Base-by-base conservation (phyloP, 2,888 invertebrate genomes). In the Chloroclystis v-ata region DNA sequence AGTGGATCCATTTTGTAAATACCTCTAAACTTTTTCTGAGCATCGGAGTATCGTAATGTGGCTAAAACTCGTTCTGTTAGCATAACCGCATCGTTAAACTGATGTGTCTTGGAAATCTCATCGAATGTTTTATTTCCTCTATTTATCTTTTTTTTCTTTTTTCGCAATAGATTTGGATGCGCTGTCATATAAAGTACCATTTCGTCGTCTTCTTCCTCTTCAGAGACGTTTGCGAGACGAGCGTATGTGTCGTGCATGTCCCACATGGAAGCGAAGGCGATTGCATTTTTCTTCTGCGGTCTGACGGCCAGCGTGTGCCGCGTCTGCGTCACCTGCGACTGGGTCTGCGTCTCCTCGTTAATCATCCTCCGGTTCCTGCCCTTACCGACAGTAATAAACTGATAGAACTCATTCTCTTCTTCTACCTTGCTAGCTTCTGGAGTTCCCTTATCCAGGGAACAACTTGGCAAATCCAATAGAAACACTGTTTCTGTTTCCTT, bases 231-330 rank as follows among this genome's bases (percentile, higher is more conserved):
- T n/a, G 82, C 81, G 24, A 90, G 61, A 37, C 77, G 78, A 4
- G 83, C 81, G 58, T 91, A 93, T 0, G 92, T 92, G 64, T 95
- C 95, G 61, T 91, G 91, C 91, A 95, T 93, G 59, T 94, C 93
- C 90, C 94, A 95, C 64, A 91, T 87, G 0, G 94, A 94, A 0
- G 93, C 94, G 66, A 92, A 93, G 0, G 91, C 89, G 1, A 85
- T 84, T 2, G 88, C 88, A 61, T 92, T 90, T 42, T 77, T 85
- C 45, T 89, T 90, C 43, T 81, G 76, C 0, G 89, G 86, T 14
- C 87, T 78, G 1, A 85, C 83, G 0, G 91, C 89, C 24, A 91
- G 86, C 0, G 93, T 92, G 47, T 90, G 89, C 9, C 93, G 84
- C 0, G 91, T 89, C 71, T 94, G 95, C 8, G 82, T 84, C 4